Percentiles rank a stretch among this genome's conserved stretches.
These are phyloP conservation scores for Argentina silus DNA, from an alignment of 2,797 vertebrate genomes.

Conservation along the genomic window DNA sequence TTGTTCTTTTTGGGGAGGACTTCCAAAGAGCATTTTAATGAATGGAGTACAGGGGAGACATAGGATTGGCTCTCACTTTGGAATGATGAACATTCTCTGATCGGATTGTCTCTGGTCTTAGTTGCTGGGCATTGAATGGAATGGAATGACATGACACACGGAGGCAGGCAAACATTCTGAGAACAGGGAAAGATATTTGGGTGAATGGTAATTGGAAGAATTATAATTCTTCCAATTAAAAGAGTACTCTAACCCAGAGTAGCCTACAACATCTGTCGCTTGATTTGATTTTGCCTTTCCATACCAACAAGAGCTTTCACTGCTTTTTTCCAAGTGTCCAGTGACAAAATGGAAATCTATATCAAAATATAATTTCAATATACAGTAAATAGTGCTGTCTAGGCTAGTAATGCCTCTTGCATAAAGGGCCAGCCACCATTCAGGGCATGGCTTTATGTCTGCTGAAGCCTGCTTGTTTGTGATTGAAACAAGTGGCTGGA, in stretches of 20 bases:
- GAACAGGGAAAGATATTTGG: not conserved
- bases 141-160: not conserved
- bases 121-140: not conserved
- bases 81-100: constrained; percentile 9
- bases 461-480: constrained; percentile 25
- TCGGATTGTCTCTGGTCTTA: constrained; percentile 5
- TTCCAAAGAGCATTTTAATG: constrained; percentile 48
- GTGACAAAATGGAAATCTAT: constrained; percentile 7
- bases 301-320: not conserved
- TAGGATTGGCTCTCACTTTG: constrained; percentile 9
- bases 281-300: not conserved
- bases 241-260: not conserved
- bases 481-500: constrained; percentile 51
- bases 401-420: constrained; percentile 4
- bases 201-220: too few relatives aligned
- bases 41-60: constrained; percentile 32
- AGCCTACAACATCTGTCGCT: not conserved
- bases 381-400: not conserved
- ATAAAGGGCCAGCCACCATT: not conserved
- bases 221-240: too few relatives aligned
- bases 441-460: constrained; percentile 20
- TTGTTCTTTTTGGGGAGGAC: constrained; percentile 41
- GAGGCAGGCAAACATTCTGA: not conserved
- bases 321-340: not conserved
- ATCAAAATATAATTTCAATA: constrained; percentile 7